Percentiles rank a stretch among this genome's conserved stretches.
phyloP scores from a whole-genome alignment of 2,888 invertebrate genomes.

The Metopia argyrocephala region DNA sequence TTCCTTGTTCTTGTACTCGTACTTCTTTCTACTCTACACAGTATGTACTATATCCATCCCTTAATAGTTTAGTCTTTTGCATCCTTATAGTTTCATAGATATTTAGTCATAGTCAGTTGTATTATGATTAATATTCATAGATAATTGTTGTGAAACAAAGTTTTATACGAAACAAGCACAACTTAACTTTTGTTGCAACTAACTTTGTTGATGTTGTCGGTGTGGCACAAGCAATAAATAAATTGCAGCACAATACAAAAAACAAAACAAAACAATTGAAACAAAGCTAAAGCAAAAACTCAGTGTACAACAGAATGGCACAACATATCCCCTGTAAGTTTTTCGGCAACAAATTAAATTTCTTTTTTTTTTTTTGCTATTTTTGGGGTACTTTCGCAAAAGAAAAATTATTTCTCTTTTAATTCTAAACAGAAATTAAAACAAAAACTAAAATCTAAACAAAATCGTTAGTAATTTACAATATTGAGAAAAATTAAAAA shows the following conservation, averaged over 20 bases:
- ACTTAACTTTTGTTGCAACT: slow-evolving; percentile 36
- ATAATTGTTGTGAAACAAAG: slow-evolving; percentile 50
- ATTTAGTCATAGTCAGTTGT: neutral
- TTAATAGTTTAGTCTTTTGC: no score
- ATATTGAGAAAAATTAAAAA: neutral
- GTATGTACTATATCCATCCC: no score
- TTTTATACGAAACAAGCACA: slow-evolving; percentile 29
- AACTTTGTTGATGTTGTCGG: slow-evolving; percentile 33
- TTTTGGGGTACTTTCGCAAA: slow-evolving; percentile 6
- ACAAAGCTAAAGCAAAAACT: neutral
- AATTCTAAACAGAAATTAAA: slow-evolving; percentile 6
- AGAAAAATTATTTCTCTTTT: slow-evolving; percentile 11
- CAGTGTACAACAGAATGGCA: neutral
- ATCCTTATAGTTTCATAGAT: neutral
- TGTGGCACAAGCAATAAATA: slow-evolving; percentile 50
- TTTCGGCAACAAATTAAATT: slow-evolving; percentile 25
- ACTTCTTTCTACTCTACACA: neutral
- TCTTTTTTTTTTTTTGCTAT: neutral
- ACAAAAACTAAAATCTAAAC: neutral
- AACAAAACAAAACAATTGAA: neutral
- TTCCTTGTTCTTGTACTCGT: neutral
- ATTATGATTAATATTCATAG: slow-evolving; percentile 54
- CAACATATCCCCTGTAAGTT: neutral
- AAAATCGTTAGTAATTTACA: neutral
- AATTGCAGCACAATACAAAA: slow-evolving; percentile 28